Evolutionary conservation across 2,113 vertebrate genomes (phyloP).

Genomic region (Paedocypris sp.): DNA sequence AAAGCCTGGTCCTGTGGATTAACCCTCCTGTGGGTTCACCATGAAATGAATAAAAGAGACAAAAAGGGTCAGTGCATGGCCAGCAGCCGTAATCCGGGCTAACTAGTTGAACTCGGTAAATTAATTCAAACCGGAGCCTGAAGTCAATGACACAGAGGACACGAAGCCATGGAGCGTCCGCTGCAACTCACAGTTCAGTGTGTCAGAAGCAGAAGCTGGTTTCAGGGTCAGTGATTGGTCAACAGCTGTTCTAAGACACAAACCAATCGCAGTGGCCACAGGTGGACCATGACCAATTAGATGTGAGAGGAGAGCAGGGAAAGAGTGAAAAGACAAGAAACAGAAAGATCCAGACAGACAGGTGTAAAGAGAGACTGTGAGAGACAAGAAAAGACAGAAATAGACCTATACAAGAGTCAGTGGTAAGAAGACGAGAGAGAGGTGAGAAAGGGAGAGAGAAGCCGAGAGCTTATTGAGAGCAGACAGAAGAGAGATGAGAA

Average conservation of each 20-base stretch:
- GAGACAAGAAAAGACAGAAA: not conserved
- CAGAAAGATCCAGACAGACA: not conserved
- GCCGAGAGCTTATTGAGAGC: not conserved
- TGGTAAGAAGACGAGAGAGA: not conserved
- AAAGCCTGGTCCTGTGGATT: not conserved
- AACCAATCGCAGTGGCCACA: constrained; percentile 24
- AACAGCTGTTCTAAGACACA: constrained; percentile 14
- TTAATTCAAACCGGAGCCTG: constrained; percentile 1
- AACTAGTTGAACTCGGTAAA: constrained; percentile 1
- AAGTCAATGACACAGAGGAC: too few relatives aligned
- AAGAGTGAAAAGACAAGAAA: not conserved
- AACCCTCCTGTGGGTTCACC: constrained; percentile 6
- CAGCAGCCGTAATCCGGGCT: not conserved
- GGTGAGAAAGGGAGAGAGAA: not conserved
- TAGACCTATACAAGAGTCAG: not conserved
- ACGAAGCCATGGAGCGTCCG: too few relatives aligned
- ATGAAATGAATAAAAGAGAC: constrained; percentile 4
- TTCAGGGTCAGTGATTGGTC: constrained; percentile 15
- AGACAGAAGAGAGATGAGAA: not conserved
- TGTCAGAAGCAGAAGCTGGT: not conserved
- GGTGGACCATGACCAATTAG: not conserved
- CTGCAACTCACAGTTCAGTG: not conserved
- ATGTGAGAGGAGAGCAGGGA: not conserved
- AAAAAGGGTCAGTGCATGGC: not conserved
- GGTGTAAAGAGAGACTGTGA: not conserved